Conservation (phyloP, 2,113 vertebrate genomes). For the Mystacornis crossleyi region DNA sequence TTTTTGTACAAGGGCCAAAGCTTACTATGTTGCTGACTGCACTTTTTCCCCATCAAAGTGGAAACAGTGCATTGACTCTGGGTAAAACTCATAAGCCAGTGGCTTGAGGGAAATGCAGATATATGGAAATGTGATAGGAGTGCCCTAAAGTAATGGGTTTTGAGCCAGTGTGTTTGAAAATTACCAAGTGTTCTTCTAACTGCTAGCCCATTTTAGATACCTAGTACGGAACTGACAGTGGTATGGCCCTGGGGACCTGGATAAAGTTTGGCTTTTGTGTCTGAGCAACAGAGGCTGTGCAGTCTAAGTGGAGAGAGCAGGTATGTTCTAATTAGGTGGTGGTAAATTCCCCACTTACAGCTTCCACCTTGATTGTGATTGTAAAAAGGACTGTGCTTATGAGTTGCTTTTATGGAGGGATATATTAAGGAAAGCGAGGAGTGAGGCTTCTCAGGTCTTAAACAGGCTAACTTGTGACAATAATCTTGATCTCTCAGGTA, state of each 20-base stretch:
- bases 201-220: background rate
- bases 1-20: background rate
- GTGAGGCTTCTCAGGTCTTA: constrained; percentile 14
- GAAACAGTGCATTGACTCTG: background rate
- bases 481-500: background rate
- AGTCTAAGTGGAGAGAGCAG: background rate
- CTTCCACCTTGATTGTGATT: background rate
- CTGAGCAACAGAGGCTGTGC: background rate
- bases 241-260: background rate
- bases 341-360: background rate
- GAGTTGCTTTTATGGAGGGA: constrained; percentile 25
- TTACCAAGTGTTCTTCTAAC: background rate
- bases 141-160: background rate
- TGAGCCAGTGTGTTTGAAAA: constrained; percentile 8
- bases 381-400: constrained; percentile 5
- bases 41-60: background rate
- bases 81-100: constrained; percentile 12
- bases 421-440: background rate
- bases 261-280: constrained; percentile 5
- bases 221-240: background rate
- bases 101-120: constrained; percentile 47
- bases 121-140: constrained; percentile 39
- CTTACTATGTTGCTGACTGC: constrained; percentile 23
- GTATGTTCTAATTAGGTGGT: background rate
- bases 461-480: constrained; percentile 36